phyloP scores from a whole-genome alignment of 2,113 vertebrate genomes.

The Semnornis frantzii region DNA sequence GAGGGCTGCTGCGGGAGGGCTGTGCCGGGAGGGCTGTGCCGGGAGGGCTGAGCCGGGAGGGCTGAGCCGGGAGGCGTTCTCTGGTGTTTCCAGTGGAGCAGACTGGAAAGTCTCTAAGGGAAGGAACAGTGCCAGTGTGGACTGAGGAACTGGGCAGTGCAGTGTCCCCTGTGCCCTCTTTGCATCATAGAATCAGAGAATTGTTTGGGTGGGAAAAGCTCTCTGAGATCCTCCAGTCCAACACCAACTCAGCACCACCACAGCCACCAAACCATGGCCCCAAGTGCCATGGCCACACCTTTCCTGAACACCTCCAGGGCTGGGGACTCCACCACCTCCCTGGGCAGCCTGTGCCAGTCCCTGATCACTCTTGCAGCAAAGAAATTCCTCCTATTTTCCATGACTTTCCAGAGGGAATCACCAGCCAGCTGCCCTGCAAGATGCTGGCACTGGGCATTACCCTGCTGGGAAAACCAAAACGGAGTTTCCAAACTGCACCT shows the following conservation, averaged over 20 bases:
- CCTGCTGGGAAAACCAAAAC: not conserved
- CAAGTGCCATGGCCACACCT: no score
- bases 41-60: not conserved
- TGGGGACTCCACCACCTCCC: no score
- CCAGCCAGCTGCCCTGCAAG: not conserved
- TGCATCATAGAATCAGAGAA: no score
- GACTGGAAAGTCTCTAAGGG: not conserved
- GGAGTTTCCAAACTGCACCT: not conserved
- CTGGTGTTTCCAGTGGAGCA: not conserved
- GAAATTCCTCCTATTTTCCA: no score
- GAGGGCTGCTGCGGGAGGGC: not conserved
- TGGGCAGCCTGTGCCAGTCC: no score
- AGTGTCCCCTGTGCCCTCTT: not conserved
- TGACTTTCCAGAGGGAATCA: not conserved
- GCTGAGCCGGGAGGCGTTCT: not conserved
- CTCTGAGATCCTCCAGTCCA: no score
- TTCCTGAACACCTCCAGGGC: no score
- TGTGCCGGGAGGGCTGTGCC: no score
- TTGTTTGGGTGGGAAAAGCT: no score
- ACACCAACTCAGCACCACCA: no score
- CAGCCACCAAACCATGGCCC: no score
- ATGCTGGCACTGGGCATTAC: not conserved
- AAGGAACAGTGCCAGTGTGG: not conserved
- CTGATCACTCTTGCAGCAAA: no score
- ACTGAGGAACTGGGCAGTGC: not conserved